Evolutionary conservation across 1,140 invertebrate species (phyloP).

Genomic region (Drosophila lacertosa): DNA sequence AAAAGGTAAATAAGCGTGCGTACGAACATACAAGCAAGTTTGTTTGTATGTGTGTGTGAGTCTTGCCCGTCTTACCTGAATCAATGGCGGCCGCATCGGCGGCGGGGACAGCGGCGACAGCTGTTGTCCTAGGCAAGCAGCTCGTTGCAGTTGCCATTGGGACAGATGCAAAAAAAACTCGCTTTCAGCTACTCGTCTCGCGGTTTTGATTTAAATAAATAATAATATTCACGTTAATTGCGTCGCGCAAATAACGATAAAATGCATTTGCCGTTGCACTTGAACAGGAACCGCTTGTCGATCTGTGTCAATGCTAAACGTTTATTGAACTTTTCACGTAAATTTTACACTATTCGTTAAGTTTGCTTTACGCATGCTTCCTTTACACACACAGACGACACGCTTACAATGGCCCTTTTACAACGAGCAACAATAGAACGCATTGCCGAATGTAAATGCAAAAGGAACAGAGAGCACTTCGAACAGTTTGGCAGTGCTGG

Average conservation of each 20-base stretch:
- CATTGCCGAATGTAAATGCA: constrained; percentile 30
- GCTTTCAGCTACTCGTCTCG: background rate
- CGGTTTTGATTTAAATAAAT: constrained; percentile 14
- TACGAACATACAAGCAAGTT: constrained; percentile 1
- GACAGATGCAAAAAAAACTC: constrained; percentile 14
- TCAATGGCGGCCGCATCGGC: constrained; percentile 1
- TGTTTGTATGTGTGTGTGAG: constrained; percentile 3
- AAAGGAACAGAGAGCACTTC: constrained; percentile 18
- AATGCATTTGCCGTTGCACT: constrained; percentile 35
- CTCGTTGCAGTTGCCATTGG: constrained; percentile 46
- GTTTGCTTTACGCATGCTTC: constrained; percentile 8
- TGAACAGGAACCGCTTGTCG: background rate
- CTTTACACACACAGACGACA: constrained; percentile 15
- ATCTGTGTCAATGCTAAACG: constrained; percentile 69
- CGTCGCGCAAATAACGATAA: constrained; percentile 9
- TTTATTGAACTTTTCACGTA: constrained; percentile 57
- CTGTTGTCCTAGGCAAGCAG: constrained; percentile 38
- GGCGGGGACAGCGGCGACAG: background rate
- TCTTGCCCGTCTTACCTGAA: constrained; percentile 44
- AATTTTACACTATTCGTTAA: constrained; percentile 6
- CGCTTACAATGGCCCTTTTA: constrained; percentile 23
- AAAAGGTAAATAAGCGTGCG: constrained; percentile 38
- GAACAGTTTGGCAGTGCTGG: constrained; percentile 18
- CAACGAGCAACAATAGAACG: background rate
- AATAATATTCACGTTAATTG: constrained; percentile 10